These are phyloP conservation scores for Thamnophis sirtalis DNA, from an alignment of 2,113 vertebrate species.

Conservation along the genomic window DNA sequence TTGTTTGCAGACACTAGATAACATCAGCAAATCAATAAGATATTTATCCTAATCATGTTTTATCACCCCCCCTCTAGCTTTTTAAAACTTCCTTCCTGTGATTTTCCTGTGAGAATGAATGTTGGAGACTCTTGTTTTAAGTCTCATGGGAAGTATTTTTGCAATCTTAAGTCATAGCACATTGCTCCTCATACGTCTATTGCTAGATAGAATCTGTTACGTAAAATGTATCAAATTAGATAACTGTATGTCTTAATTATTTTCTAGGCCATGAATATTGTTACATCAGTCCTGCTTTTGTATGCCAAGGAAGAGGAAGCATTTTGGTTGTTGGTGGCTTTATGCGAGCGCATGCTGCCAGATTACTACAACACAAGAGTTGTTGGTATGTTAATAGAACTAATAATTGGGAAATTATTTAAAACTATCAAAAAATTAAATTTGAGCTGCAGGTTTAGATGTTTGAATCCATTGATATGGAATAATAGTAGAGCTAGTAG, in stretches of 20 bases:
- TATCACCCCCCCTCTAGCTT: neutral
- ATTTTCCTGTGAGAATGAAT: neutral
- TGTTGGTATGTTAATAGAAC: conserved; percentile 78
- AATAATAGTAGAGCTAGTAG: neutral
- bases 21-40: neutral
- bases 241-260: neutral
- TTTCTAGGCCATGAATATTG: conserved; percentile 95
- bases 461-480: neutral
- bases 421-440: neutral
- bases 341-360: conserved; percentile 96
- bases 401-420: neutral
- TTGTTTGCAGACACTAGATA: neutral
- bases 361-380: conserved; percentile 99
- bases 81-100: neutral
- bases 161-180: neutral
- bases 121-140: neutral
- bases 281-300: conserved; percentile 93
- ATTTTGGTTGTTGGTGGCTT: conserved; percentile 94
- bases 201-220: neutral
- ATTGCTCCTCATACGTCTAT: neutral
- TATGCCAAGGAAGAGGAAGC: conserved; percentile 98
- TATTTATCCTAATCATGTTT: neutral
- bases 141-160: neutral
- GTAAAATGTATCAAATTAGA: conserved; percentile 3
- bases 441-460: neutral